Conservation (phyloP, 2,113 vertebrate species). For the Oophaga pumilio region DNA sequence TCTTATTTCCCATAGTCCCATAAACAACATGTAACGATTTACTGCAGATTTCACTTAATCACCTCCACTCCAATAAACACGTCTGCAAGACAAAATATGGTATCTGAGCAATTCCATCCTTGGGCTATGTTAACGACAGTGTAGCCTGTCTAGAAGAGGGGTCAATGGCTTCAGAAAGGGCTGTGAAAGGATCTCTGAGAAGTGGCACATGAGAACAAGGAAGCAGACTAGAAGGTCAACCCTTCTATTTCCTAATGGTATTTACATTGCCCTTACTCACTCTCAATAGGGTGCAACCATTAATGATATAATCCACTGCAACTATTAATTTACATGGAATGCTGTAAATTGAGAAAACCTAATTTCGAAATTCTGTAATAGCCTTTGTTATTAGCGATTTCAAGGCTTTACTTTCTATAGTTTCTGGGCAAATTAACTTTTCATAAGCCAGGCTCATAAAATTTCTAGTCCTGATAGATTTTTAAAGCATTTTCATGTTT, state of each 20-base stretch:
- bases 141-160: constrained; percentile 62
- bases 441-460: neutral
- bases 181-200: constrained; percentile 62
- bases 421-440: neutral
- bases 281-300: neutral
- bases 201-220: constrained; percentile 15
- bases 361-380: neutral
- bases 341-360: neutral
- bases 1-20: constrained; percentile 19
- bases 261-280: neutral
- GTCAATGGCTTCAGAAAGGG: constrained; percentile 64
- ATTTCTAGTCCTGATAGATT: neutral
- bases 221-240: neutral
- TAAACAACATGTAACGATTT: constrained; percentile 59
- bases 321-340: neutral
- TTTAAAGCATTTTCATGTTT: neutral
- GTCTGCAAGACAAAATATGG: constrained; percentile 63
- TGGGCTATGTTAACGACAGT: constrained; percentile 61
- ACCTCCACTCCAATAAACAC: constrained; percentile 53
- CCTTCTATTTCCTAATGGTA: neutral
- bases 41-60: constrained; percentile 23
- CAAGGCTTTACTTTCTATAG: neutral
- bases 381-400: neutral
- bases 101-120: constrained; percentile 63
- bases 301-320: neutral